Percentiles rank a stretch among this genome's conserved stretches.
These are phyloP conservation scores for Acromyrmex heyeri DNA, from an alignment of 1,140 invertebrate species.

Conservation along the genomic window DNA sequence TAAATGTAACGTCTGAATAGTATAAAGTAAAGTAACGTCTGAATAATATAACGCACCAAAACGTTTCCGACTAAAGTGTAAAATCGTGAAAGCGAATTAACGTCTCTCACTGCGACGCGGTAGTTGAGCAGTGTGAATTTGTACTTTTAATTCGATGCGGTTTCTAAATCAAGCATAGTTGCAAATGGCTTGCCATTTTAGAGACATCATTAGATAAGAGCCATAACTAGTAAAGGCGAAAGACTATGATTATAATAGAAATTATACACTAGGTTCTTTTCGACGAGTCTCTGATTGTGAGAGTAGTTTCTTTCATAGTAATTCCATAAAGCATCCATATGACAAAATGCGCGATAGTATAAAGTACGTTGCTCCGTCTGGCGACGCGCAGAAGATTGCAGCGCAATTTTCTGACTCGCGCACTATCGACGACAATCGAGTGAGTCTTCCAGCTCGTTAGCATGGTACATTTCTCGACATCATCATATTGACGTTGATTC, in stretches of 20 bases:
- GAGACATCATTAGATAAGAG: slow-evolving; percentile 2
- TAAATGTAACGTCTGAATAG: slow-evolving; percentile 26
- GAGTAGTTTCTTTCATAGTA: slow-evolving; percentile 16
- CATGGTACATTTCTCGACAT: slow-evolving; percentile 52
- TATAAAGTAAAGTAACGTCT: slow-evolving; percentile 1
- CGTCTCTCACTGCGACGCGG: slow-evolving; percentile 33
- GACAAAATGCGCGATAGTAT: slow-evolving; percentile 35
- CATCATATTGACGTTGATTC: slow-evolving; percentile 33
- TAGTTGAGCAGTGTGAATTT: slow-evolving; percentile 25
- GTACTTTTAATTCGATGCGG: slow-evolving; percentile 45
- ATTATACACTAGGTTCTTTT: not conserved
- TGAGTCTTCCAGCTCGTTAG: slow-evolving; percentile 58
- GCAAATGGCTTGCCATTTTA: not conserved
- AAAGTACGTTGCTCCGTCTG: slow-evolving; percentile 66
- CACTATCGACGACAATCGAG: slow-evolving; percentile 59
- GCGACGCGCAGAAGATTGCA: slow-evolving; percentile 62
- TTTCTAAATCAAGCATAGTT: slow-evolving; percentile 35
- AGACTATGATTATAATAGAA: not conserved
- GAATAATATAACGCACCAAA: slow-evolving; percentile 59
- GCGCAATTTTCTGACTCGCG: slow-evolving; percentile 69
- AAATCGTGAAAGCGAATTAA: slow-evolving; percentile 64
- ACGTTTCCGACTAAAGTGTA: slow-evolving; percentile 66
- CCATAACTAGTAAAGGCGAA: not conserved
- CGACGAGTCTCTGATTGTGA: not conserved
- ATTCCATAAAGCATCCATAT: slow-evolving; percentile 16